phyloP scores from a whole-genome alignment of 1,140 invertebrate species.

The Nasonia giraulti region DNA sequence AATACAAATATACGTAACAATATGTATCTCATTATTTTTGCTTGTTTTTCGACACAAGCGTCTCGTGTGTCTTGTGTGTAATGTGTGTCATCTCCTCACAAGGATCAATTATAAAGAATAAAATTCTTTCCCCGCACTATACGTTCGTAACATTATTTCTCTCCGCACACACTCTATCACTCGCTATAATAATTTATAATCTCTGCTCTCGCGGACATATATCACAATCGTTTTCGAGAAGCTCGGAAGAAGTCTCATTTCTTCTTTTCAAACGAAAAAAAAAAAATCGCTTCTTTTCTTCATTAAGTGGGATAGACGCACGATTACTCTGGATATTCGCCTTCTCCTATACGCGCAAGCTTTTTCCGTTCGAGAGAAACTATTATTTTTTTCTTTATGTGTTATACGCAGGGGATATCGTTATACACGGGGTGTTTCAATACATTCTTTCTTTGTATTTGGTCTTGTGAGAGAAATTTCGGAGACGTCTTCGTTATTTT shows the following conservation, averaged over 20 bases:
- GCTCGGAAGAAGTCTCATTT: slow-evolving; percentile 45
- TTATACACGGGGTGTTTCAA: not conserved
- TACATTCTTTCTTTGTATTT: slow-evolving; percentile 13
- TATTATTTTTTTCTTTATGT: not conserved
- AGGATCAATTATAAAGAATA: slow-evolving; percentile 49
- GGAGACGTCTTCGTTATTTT: not conserved
- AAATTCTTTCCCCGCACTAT: slow-evolving; percentile 39
- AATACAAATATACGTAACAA: slow-evolving; percentile 58
- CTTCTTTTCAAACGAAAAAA: not conserved
- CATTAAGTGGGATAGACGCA: slow-evolving; percentile 28
- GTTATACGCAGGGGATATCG: not conserved
- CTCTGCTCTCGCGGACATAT: slow-evolving; percentile 36
- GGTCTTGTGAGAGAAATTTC: not conserved
- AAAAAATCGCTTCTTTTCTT: slow-evolving; percentile 12
- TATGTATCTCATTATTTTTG: slow-evolving; percentile 36
- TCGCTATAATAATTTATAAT: slow-evolving; percentile 43
- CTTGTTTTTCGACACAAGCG: slow-evolving; percentile 9
- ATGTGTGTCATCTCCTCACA: not conserved
- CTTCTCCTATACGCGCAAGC: slow-evolving; percentile 17
- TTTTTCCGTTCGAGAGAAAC: slow-evolving; percentile 35
- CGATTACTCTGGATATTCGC: slow-evolving; percentile 28
- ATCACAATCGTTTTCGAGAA: slow-evolving; percentile 52
- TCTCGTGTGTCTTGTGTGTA: not conserved
- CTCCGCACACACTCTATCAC: slow-evolving; percentile 15
- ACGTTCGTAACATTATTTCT: slow-evolving; percentile 26